These are phyloP conservation scores for Trinectes maculatus DNA, from an alignment of 2,113 vertebrate genomes.

Conservation along the genomic window DNA sequence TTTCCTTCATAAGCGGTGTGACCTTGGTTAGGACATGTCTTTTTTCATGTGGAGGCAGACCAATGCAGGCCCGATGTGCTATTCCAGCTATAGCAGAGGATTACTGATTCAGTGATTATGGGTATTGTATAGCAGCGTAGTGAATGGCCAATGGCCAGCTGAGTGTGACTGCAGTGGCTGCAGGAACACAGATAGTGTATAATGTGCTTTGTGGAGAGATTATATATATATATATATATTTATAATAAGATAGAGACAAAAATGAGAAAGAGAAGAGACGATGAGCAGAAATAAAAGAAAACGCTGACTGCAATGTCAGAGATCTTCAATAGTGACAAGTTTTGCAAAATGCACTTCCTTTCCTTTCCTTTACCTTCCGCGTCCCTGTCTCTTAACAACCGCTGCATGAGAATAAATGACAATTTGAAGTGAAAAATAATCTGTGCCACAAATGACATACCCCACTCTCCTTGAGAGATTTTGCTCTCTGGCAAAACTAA, in stretches of 20 bases:
- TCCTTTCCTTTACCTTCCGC: constrained; percentile 6
- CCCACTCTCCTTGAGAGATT: constrained; percentile 63
- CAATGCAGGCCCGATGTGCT: constrained; percentile 58
- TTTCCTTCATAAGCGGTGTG: constrained; percentile 47
- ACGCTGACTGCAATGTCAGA: constrained; percentile 55
- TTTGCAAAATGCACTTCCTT: constrained; percentile 34
- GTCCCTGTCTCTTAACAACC: constrained; percentile 20
- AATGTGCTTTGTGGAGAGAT: constrained; percentile 65
- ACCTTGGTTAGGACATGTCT: constrained; percentile 72
- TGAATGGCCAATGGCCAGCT: constrained; percentile 66
- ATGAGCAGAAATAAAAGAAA: constrained; percentile 27
- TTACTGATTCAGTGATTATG: constrained; percentile 77
- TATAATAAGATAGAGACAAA: constrained; percentile 39
- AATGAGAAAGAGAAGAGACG: constrained; percentile 30
- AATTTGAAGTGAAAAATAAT: constrained; percentile 66
- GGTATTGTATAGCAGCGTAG: constrained; percentile 58
- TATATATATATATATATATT: constrained; percentile 64
- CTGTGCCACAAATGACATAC: constrained; percentile 39
- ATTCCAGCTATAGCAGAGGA: constrained; percentile 64
- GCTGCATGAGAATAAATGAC: constrained; percentile 55
- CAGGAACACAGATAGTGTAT: constrained; percentile 52
- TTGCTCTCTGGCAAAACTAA: constrained; percentile 66
- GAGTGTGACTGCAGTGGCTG: constrained; percentile 63
- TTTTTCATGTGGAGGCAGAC: constrained; percentile 48
- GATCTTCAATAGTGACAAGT: constrained; percentile 58